Conservation (phyloP, 2,888 invertebrate species). For the Mechanitis messenoides region DNA sequence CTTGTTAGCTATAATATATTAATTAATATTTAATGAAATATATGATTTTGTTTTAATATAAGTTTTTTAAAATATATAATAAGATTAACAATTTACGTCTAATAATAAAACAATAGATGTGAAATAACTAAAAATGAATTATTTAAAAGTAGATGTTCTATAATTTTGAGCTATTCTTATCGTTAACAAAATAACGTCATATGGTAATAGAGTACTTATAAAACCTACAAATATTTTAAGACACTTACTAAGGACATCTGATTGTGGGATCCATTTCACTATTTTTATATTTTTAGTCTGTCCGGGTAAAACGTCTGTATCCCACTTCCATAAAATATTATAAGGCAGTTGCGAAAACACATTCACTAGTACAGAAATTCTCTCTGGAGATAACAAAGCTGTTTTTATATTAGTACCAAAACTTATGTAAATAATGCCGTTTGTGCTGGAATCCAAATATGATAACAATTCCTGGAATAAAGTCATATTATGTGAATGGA, state of each 20-base stretch:
- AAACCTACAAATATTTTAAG: not conserved
- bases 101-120: no score
- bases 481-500: not conserved
- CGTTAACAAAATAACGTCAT: not conserved
- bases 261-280: slow-evolving; percentile 35
- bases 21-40: no score
- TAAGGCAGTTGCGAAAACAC: slow-evolving; percentile 49
- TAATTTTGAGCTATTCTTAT: no score
- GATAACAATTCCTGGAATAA: slow-evolving; percentile 40
- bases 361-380: slow-evolving; percentile 39
- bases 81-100: no score
- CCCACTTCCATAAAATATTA: slow-evolving; percentile 57
- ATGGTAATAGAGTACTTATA: not conserved
- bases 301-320: slow-evolving; percentile 34
- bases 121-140: no score
- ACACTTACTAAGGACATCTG: slow-evolving; percentile 44
- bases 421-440: slow-evolving; percentile 54
- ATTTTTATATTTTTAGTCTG: slow-evolving; percentile 27
- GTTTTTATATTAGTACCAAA: slow-evolving; percentile 49
- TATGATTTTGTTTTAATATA: no score
- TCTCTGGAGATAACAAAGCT: slow-evolving; percentile 36
- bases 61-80: no score
- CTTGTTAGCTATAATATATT: no score
- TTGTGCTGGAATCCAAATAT: slow-evolving; percentile 41
- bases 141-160: no score